Base-by-base conservation (phyloP, 2,888 invertebrate genomes). In the Anthophora plumipes region DNA sequence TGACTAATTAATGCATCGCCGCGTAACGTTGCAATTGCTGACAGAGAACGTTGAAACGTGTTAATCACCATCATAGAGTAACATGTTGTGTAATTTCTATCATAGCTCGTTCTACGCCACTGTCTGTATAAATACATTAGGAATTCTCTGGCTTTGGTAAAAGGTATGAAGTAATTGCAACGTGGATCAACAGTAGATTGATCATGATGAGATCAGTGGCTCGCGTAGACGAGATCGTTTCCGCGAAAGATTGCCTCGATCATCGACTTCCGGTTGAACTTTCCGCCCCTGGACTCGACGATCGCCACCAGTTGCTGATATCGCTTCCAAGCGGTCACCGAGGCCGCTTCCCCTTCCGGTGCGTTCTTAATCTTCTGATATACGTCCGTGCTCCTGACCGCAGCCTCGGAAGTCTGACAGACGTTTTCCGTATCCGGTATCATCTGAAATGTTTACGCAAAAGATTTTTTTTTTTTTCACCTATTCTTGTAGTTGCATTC, bases 211-310 rank as follows among this genome's bases (percentile, higher is more conserved):
- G 59, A 84, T 90, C 91, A 89, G 48, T 90, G 89, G 79, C 82
- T 88, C 20, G 82, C 87, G 73, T 92, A 92, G 72, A 90, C 87
- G 63, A 93, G 90, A 88, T 93, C 90, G 59, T 87, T 87, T 12
- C 93, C 93, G 39, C 92, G 92, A 80, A 92, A 93, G 88, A 92
- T 91, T n/a, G 93, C 91, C 59, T 93, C 93, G 81, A 93, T 88
- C 66, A 91, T 71, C 39, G 88, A 83, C 83, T 90, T 89, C 84
- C 89, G 85, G 85, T 93, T 90, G 77, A 90, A 89, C 67, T 90
- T 86, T 60, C 87, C 87, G 68, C 92, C 92, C 48, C 84, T 86
- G 17, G 91, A 88, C 68, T 92, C 90, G 84, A 93, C 90, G 77
- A 89, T 79, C 54, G 90, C 87, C 67, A 92, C 88, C 60, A 92